phyloP scores from a whole-genome alignment of 2,888 invertebrate species.

The Erebia ligea region DNA sequence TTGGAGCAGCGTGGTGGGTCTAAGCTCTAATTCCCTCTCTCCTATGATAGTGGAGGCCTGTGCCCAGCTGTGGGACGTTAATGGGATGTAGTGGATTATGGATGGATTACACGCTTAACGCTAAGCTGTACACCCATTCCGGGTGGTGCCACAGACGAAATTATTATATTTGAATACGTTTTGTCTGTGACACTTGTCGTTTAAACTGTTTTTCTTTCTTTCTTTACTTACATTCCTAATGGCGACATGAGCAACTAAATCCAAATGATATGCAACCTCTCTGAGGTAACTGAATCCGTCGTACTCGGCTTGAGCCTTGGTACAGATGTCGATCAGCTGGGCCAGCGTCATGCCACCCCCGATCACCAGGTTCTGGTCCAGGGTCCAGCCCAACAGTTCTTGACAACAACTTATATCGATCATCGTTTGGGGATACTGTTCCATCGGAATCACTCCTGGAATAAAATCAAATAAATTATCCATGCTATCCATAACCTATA shows the following conservation, averaged over 20 bases:
- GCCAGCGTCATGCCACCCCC: conserved; percentile 85
- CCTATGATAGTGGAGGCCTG: no score
- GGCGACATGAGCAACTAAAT: conserved; percentile 88
- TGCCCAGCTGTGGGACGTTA: no score
- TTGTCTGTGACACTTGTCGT: no score
- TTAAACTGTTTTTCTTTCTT: no score
- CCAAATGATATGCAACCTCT: conserved; percentile 85
- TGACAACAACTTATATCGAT: conserved; percentile 85
- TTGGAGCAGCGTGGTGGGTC: no score
- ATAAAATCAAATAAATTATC: not conserved
- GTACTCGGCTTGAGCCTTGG: conserved; percentile 51
- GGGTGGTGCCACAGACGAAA: no score
- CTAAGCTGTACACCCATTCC: no score
- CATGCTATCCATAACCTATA: no score
- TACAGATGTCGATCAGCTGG: conserved; percentile 74
- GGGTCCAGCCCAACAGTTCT: conserved; percentile 76
- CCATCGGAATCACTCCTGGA: conserved; percentile 69
- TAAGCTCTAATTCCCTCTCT: no score
- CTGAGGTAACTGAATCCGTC: conserved; percentile 83
- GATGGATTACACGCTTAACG: no score
- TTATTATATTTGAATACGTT: no score
- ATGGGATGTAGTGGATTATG: no score
- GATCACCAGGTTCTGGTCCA: conserved; percentile 75
- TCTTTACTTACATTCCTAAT: conserved; percentile 86
- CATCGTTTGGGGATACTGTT: conserved; percentile 74